Base-by-base conservation (phyloP, 2,113 vertebrate genomes). In the Lasiurus cinereus region DNA sequence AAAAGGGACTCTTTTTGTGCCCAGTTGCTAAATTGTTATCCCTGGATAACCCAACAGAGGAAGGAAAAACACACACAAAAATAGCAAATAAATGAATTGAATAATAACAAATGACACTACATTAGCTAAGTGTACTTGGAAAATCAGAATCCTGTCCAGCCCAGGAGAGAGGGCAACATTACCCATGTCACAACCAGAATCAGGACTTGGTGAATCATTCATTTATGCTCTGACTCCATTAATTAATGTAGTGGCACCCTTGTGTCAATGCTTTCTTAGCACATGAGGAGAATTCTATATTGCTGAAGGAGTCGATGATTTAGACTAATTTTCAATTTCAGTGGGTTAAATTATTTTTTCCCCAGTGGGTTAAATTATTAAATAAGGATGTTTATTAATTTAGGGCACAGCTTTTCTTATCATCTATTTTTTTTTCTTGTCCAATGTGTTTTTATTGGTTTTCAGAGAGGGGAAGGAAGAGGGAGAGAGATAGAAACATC, bases 1-100 rank as follows among this genome's bases (percentile, higher is more conserved):
- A 97, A 98, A 99, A 99, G 96, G 85, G 70, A 97, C 99, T 99
- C 97, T 98, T 99, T 98, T 98, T 99, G 97, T 97, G 97, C 87
- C 97, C 96, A 50, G 96, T 66, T 94, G 98, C 99, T 99, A 98
- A 97, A 98, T 96, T 96, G 94, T 98, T 97, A 98, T 98, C 98
- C 96, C 97, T 96, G 96, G 97, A 97, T 96, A 96, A 97, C 96
- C 98, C 98, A 88, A 96, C 97, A 97, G 97, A 91, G 97, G 97
- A 94, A 97, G 97, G 77, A 94, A 73, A 67, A 59, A 85, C 59
- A 97, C 54, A 56, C 54, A 56, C 15, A 83, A 62, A 72, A 72
- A 89, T 39, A 88, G 66, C 74, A 88, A 93, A 95, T 94, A 88
- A 97, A 91, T 93, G 73, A 95, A 96, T 90, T 96, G 83, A 80